Conservation (phyloP, 2,797 vertebrate genomes). For the Brachyalestes nurse region DNA sequence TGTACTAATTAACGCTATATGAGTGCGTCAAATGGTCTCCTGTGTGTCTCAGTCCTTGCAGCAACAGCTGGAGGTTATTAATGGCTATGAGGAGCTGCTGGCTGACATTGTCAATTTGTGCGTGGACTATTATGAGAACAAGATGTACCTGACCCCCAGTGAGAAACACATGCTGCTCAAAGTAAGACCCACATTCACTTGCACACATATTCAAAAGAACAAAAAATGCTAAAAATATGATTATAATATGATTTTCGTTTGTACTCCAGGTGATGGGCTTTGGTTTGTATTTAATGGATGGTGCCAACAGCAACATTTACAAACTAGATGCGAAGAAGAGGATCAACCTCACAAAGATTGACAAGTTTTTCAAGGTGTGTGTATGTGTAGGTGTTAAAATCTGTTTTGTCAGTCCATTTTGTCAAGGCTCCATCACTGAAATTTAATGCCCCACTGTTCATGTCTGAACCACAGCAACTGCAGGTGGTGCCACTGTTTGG, state of each 20-base stretch:
- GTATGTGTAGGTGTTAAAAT: background rate
- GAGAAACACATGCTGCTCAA: slow-evolving; percentile 99
- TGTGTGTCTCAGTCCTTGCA: slow-evolving; percentile 86
- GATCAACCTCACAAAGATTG: slow-evolving; percentile 95
- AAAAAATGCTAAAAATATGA: no score
- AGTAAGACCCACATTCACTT: slow-evolving; percentile 71
- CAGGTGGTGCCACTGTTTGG: slow-evolving; percentile 98
- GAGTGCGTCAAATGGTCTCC: background rate
- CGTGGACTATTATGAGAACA: slow-evolving; percentile 96
- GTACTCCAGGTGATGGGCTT: slow-evolving; percentile 98
- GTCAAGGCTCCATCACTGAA: no score
- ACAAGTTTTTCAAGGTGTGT: slow-evolving; percentile 95
- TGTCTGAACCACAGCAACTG: slow-evolving; percentile 82
- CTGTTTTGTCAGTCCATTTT: no score
- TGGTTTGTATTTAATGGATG: slow-evolving; percentile 96
- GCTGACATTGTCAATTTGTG: slow-evolving; percentile 98
- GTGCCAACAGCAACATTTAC: slow-evolving; percentile 95
- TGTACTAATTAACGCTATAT: background rate
- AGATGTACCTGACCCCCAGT: slow-evolving; percentile 95
- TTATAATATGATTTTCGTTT: no score
- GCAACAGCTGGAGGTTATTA: slow-evolving; percentile 96
- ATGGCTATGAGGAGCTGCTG: slow-evolving; percentile 94
- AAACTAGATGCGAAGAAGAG: slow-evolving; percentile 98
- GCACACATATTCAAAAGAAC: background rate
- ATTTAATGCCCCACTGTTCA: background rate